Percentiles rank a stretch among this genome's conserved stretches.
phyloP scores from a whole-genome alignment of 2,797 vertebrate genomes.

The Phrynocephalus forsythii region DNA sequence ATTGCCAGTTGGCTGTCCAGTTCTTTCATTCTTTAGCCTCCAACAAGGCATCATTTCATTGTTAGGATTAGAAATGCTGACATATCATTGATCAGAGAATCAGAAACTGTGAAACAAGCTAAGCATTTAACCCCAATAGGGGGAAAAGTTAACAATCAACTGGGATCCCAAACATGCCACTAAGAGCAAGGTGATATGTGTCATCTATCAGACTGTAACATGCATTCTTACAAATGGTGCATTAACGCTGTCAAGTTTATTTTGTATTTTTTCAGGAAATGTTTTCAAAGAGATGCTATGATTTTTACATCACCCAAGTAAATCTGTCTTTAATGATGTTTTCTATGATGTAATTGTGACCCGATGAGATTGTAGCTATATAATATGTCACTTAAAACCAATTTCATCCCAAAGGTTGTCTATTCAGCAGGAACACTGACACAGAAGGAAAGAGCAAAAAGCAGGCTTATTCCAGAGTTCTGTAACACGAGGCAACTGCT shows the following conservation, averaged over 20 bases:
- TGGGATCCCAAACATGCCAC: slow-evolving; percentile 70
- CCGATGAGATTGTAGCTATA: not conserved
- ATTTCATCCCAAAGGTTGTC: not conserved
- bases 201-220: slow-evolving; percentile 72
- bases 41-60: slow-evolving; percentile 75
- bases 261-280: slow-evolving; percentile 59
- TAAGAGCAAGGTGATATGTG: slow-evolving; percentile 67
- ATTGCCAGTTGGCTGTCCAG: slow-evolving; percentile 73
- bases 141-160: slow-evolving; percentile 77
- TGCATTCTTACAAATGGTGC: slow-evolving; percentile 68
- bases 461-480: not conserved
- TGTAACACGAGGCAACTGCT: not conserved
- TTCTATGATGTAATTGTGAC: slow-evolving; percentile 33
- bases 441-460: not conserved
- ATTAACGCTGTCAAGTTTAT: slow-evolving; percentile 41
- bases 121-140: slow-evolving; percentile 71
- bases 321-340: slow-evolving; percentile 40
- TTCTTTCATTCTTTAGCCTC: slow-evolving; percentile 73
- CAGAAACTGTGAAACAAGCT: slow-evolving; percentile 78
- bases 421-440: not conserved
- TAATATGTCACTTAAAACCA: slow-evolving; percentile 26
- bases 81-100: slow-evolving; percentile 80
- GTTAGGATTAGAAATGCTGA: slow-evolving; percentile 79
- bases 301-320: slow-evolving; percentile 50
- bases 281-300: slow-evolving; percentile 58